Percentiles rank a stretch among this genome's conserved stretches.
phyloP scores from a whole-genome alignment of 2,888 invertebrate species.

The Seira sanloemensis region DNA sequence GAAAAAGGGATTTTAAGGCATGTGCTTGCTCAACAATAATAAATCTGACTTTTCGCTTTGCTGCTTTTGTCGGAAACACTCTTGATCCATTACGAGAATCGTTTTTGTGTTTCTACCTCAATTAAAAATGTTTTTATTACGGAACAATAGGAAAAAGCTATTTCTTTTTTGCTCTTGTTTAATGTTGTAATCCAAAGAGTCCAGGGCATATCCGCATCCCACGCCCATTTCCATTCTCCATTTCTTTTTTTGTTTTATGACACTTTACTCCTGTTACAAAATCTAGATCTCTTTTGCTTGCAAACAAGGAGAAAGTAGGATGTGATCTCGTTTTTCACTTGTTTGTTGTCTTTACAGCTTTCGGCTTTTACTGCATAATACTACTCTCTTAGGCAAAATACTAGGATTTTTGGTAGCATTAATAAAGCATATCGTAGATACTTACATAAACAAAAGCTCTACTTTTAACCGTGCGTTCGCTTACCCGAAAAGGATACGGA shows the following conservation, averaged over 20 bases:
- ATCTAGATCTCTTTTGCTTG: background rate
- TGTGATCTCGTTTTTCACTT: no score
- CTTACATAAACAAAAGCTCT: no score
- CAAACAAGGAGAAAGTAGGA: background rate
- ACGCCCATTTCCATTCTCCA: background rate
- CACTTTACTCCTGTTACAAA: background rate
- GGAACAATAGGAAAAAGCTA: background rate
- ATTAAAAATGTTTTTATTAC: background rate
- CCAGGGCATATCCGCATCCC: background rate
- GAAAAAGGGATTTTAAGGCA: background rate
- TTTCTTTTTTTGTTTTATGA: background rate
- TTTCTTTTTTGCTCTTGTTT: background rate
- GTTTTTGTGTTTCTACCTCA: background rate
- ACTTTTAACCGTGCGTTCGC: no score
- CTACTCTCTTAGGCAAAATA: no score
- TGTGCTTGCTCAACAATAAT: background rate
- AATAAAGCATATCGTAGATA: no score
- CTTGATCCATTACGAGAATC: background rate
- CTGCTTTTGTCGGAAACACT: background rate
- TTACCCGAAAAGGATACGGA: no score
- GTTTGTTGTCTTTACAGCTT: no score
- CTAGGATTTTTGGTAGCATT: no score
- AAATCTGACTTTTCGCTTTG: background rate
- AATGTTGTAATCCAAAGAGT: background rate
- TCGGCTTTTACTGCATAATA: no score